Evolutionary conservation across 1,140 invertebrate species (phyloP).

Genomic region (Habropoda laboriosa): DNA sequence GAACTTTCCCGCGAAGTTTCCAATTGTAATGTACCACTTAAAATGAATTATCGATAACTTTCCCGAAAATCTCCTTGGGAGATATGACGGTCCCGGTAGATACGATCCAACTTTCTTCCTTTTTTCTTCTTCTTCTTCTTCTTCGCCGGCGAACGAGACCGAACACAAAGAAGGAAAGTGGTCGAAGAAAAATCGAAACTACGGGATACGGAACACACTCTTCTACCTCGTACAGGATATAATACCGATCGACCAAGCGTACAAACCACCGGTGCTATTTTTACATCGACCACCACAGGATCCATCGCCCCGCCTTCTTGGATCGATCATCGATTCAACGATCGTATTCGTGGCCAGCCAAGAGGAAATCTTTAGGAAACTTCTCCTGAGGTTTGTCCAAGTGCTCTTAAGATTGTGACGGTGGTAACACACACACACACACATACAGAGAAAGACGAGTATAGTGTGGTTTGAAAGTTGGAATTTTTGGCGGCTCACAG

Average conservation of each 20-base stretch:
- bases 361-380: constrained; percentile 5
- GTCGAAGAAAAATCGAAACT: constrained; percentile 1
- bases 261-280: background rate
- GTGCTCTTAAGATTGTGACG: background rate
- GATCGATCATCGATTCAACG: constrained; percentile 6
- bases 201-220: background rate
- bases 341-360: constrained; percentile 13
- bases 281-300: background rate
- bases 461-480: too few relatives aligned
- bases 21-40: constrained; percentile 48
- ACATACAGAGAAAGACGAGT: too few relatives aligned
- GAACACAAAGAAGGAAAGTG: background rate
- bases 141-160: too few relatives aligned
- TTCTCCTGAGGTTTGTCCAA: background rate
- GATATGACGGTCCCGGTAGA: background rate
- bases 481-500: constrained; percentile 65
- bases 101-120: constrained; percentile 16
- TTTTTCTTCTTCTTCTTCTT: too few relatives aligned
- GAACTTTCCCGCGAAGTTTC: constrained; percentile 28
- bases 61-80: constrained; percentile 1
- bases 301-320: too few relatives aligned
- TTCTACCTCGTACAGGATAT: background rate
- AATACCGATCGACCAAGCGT: background rate
- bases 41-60: constrained; percentile 52
- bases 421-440: background rate